These are phyloP conservation scores for Oxygymnocypris stewartii DNA, from an alignment of 2,113 vertebrate genomes.

Conservation along the genomic window DNA sequence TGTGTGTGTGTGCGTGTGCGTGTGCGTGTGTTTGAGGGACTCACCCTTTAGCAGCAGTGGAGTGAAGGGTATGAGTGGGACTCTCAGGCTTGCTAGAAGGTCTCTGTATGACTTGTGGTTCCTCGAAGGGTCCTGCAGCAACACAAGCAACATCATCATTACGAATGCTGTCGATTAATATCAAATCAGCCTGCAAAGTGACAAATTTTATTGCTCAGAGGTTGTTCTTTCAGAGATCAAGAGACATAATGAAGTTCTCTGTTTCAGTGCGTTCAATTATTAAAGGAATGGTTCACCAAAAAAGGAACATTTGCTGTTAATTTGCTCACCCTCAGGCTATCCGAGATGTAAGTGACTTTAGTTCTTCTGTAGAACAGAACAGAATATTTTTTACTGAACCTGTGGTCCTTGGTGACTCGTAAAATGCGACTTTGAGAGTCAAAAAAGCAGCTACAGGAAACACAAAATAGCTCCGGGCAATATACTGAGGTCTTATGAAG, in stretches of 20 bases:
- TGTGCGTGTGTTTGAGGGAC: background rate
- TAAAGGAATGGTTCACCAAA: background rate
- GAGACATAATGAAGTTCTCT: background rate
- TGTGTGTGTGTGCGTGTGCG: background rate
- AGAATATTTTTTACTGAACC: background rate
- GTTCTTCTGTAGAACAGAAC: background rate
- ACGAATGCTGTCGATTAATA: background rate
- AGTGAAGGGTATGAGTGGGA: slow-evolving; percentile 92
- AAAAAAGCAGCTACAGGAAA: background rate
- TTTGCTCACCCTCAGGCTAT: background rate
- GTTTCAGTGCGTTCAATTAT: background rate
- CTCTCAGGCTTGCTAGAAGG: slow-evolving; percentile 88
- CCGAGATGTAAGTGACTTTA: background rate
- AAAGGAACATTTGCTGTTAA: background rate
- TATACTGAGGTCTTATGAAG: background rate
- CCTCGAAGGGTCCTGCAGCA: slow-evolving; percentile 87
- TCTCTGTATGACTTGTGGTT: slow-evolving; percentile 97
- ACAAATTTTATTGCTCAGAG: too few relatives aligned
- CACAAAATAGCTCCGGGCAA: too few relatives aligned
- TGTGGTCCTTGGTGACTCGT: too few relatives aligned
- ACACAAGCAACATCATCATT: slow-evolving; percentile 36
- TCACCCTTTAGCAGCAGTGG: slow-evolving; percentile 91
- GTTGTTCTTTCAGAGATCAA: background rate
- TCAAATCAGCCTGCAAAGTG: background rate
- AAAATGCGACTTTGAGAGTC: background rate